Percentiles rank a stretch among this genome's conserved stretches.
Conservation (phyloP, 2,888 invertebrate species). For the Thymelicus sylvestris region DNA sequence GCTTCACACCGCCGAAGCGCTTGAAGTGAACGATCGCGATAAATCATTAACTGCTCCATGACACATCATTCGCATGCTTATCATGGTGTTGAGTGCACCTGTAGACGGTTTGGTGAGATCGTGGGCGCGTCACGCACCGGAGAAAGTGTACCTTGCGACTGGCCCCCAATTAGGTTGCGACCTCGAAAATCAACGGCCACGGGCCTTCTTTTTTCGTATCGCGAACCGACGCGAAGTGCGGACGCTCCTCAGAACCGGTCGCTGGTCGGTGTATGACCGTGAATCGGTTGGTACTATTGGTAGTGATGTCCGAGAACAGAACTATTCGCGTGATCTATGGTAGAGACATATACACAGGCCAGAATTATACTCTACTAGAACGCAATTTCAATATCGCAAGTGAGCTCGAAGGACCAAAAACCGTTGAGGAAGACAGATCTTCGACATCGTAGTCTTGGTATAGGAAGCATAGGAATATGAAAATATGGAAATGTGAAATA, state of each 20-base stretch:
- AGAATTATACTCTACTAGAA: too few relatives aligned
- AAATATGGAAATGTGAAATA: too few relatives aligned
- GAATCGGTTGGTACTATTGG: conserved; percentile 40
- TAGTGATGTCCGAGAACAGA: conserved; percentile 12
- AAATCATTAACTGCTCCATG: conserved; percentile 35
- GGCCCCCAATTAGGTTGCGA: conserved; percentile 80
- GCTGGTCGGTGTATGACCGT: conserved; percentile 45
- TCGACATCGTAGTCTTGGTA: too few relatives aligned
- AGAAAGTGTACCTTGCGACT: conserved; percentile 80
- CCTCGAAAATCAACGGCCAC: conserved; percentile 74
- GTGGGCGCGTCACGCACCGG: conserved; percentile 75
- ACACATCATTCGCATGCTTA: conserved; percentile 56
- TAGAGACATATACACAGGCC: too few relatives aligned
- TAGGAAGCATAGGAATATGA: too few relatives aligned
- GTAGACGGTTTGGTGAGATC: conserved; percentile 62
- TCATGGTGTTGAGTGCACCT: conserved; percentile 52
- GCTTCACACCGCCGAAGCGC: conserved; percentile 24
- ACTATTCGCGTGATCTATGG: conserved; percentile 26
- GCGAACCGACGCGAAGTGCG: conserved; percentile 45
- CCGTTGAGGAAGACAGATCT: too few relatives aligned
- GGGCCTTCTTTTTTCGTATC: conserved; percentile 67
- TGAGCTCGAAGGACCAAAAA: too few relatives aligned
- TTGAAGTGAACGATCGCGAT: conserved; percentile 31
- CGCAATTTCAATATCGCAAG: too few relatives aligned
- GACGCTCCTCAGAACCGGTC: conserved; percentile 56